Evolutionary conservation across 2,888 invertebrate species (phyloP).

Genomic region (Halictus quadricinctus): DNA sequence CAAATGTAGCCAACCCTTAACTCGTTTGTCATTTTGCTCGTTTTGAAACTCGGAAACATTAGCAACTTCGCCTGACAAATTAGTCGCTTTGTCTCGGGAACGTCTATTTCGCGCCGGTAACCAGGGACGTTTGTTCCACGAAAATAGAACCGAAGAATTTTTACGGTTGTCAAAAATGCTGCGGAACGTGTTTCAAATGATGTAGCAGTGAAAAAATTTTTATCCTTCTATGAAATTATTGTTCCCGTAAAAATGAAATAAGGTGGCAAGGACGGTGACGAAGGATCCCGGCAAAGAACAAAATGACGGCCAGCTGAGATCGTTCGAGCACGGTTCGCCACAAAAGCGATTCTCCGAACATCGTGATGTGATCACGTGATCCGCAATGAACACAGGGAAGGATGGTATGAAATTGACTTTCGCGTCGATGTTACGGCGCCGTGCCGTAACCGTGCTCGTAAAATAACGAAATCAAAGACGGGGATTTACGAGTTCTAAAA

Average conservation of each 20-base stretch:
- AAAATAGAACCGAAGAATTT: neutral
- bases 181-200: neutral
- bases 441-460: constrained; percentile 45
- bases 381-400: neutral
- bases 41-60: neutral
- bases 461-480: constrained; percentile 61
- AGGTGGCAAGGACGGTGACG: no score
- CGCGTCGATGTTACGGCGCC: constrained; percentile 16
- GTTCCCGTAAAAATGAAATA: neutral
- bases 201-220: neutral
- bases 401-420: constrained; percentile 23
- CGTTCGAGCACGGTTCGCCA: neutral
- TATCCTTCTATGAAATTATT: neutral
- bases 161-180: neutral
- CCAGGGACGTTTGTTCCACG: neutral
- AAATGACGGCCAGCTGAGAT: neutral
- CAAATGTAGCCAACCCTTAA: neutral
- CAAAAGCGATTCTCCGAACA: constrained; percentile 5
- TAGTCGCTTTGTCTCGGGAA: neutral
- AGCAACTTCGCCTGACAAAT: neutral
- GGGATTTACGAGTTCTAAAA: constrained; percentile 67
- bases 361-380: neutral
- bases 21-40: neutral
- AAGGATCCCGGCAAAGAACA: neutral
- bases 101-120: neutral